Conservation (phyloP, 2,113 vertebrate species). For the Lycaon pictus region DNA sequence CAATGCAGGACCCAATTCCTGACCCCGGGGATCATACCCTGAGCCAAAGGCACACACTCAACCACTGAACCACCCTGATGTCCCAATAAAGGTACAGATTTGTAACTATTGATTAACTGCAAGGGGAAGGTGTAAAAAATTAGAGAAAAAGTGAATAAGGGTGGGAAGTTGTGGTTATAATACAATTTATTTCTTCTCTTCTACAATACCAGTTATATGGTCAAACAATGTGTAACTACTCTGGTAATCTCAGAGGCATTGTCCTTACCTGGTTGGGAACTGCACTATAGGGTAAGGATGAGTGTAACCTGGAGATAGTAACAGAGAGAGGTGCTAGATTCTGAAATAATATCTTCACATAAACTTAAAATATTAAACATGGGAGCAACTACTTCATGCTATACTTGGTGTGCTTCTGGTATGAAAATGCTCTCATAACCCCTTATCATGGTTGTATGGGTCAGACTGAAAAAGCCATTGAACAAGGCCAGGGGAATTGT, state of each 20-base stretch:
- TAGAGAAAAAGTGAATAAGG: background rate
- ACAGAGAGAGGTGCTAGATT: slow-evolving; percentile 5
- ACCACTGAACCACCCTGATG: too few species aligned
- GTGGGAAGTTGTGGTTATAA: background rate
- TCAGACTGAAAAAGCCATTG: background rate
- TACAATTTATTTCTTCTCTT: background rate
- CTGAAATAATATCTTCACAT: background rate
- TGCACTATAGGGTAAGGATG: background rate
- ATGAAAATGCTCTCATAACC: background rate
- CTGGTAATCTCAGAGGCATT: background rate
- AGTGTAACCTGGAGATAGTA: background rate
- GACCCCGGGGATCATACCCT: too few species aligned
- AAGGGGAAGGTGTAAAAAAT: background rate
- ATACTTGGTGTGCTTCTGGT: background rate
- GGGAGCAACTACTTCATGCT: background rate
- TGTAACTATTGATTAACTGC: slow-evolving; percentile 23
- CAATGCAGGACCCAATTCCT: too few species aligned
- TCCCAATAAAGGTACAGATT: background rate
- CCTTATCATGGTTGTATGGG: background rate
- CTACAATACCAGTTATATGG: background rate
- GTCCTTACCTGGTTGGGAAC: background rate
- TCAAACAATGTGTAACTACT: background rate
- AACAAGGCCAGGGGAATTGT: background rate
- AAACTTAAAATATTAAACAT: background rate
- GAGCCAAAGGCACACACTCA: too few species aligned